phyloP scores from a whole-genome alignment of 2,888 invertebrate genomes.

The Diplazon laetatorius region DNA sequence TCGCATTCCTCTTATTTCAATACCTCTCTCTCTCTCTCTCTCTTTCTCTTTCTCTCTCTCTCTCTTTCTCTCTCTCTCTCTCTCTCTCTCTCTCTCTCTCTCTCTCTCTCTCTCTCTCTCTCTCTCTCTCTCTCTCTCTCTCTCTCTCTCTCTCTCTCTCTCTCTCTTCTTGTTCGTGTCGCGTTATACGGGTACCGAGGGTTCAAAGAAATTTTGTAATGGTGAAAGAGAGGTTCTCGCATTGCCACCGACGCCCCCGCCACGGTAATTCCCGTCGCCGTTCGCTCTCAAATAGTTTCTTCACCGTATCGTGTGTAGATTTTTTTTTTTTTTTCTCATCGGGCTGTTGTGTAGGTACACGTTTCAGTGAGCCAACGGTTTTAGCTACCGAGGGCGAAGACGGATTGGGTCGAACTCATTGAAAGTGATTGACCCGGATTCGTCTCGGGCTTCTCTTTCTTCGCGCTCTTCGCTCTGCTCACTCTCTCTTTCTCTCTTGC shows the following conservation, averaged over 20 bases:
- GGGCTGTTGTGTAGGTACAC: too few species aligned
- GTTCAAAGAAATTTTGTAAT: slow-evolving; percentile 52
- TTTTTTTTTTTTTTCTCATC: slow-evolving; percentile 43
- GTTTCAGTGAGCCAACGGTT: background rate
- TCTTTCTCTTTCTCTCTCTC: slow-evolving; percentile 14
- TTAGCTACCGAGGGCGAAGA: slow-evolving; percentile 20
- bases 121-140: too few species aligned
- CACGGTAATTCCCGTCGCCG: slow-evolving; percentile 43
- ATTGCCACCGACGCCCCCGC: slow-evolving; percentile 5
- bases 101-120: slow-evolving; percentile 18
- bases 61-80: slow-evolving; percentile 18
- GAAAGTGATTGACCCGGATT: slow-evolving; percentile 63
- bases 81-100: slow-evolving; percentile 11
- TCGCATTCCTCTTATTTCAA: slow-evolving; percentile 24
- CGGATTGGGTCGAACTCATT: slow-evolving; percentile 63
- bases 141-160: too few species aligned
- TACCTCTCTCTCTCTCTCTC: slow-evolving; percentile 1
- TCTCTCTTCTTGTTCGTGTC: too few species aligned
- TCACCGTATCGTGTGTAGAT: slow-evolving; percentile 21
- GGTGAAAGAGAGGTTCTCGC: slow-evolving; percentile 5
- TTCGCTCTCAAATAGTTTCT: slow-evolving; percentile 1
- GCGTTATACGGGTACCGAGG: slow-evolving; percentile 13
- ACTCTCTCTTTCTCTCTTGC: slow-evolving; percentile 35
- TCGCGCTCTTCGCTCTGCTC: slow-evolving; percentile 20
- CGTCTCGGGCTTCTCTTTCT: slow-evolving; percentile 59